Conservation (phyloP, 1,140 invertebrate species). For the Globodera rostochiensis region DNA sequence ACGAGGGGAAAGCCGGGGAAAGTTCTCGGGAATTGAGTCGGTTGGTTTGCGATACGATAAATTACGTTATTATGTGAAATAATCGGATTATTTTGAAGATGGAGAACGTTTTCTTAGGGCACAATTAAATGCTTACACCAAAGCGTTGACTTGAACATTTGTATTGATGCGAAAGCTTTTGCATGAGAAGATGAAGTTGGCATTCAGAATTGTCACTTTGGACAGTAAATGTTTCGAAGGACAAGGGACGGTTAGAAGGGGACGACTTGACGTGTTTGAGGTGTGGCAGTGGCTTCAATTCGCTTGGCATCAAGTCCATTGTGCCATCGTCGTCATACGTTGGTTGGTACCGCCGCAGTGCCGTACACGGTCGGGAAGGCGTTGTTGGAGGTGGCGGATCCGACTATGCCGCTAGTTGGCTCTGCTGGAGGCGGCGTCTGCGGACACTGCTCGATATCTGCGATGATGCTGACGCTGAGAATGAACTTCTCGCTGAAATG, state of each 20-base stretch:
- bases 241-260: not conserved
- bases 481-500: slow-evolving; percentile 64
- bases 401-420: slow-evolving; percentile 27
- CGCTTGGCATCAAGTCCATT: not conserved
- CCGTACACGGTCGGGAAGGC: slow-evolving; percentile 19
- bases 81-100: no score
- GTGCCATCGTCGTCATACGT: slow-evolving; percentile 41
- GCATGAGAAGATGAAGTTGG: not conserved
- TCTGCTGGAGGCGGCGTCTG: slow-evolving; percentile 61
- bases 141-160: not conserved
- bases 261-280: not conserved
- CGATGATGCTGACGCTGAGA: slow-evolving; percentile 61
- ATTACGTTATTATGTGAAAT: no score
- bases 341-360: slow-evolving; percentile 53
- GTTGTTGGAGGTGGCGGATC: slow-evolving; percentile 8
- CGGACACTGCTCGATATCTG: slow-evolving; percentile 63
- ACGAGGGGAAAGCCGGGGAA: no score
- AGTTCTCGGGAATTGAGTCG: no score
- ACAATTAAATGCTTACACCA: no score
- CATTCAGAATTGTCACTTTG: not conserved
- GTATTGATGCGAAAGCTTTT: not conserved
- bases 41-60: no score
- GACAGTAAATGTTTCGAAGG: not conserved
- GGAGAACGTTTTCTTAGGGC: no score
- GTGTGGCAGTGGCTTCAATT: not conserved